Base-by-base conservation (phyloP, 2,888 invertebrate species). In the Brenthis daphne region DNA sequence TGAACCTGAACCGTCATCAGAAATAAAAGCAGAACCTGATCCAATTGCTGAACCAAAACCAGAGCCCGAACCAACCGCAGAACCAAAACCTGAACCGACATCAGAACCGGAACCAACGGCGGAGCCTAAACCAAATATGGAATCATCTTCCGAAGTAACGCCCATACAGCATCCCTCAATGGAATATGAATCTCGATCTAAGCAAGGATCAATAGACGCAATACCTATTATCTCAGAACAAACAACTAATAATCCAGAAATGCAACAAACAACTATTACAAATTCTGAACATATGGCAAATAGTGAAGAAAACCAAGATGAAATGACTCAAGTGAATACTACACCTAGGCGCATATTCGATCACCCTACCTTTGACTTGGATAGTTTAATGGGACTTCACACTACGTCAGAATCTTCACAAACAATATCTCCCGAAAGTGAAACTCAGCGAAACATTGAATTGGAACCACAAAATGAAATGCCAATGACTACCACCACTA, bases 91-190 rank as follows among this genome's bases (percentile, higher is more conserved):
- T 14, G 87, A 86, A 73, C 79, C 92, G 12, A 89, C 86, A 70
- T 84, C 90, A 0, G 80, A 82, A 72, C 74, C 85, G 2, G 79
- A 83, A 77, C 80, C 89, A 11, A 80, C 83, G 78, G 81, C 87
- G 6, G 85, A 85, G 74, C 80, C 86, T 47, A 84, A 91, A 76
- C 83, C 93, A 0, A 87, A 87, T 67, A 79, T 91, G 2, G 74
- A 80, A 69, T 73, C 89, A 29, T 77, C 81, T 56, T 8, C 65
- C 54, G 71, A 74, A 47, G 57, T 73, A 12, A 70, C 75, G 67
- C 70, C 74, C 57, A 73, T 68, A 65, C 65, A 65, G 20, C 69
- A 69, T 48, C 60, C 74, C n/a, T 68, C 67, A 33, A 57, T 66
- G 6, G 63, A 68, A 43, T 61, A 61, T 14, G 65, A 69, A 58